Evolutionary conservation across 2,888 invertebrate species (phyloP).

Genomic region (Leucophenga montana): DNA sequence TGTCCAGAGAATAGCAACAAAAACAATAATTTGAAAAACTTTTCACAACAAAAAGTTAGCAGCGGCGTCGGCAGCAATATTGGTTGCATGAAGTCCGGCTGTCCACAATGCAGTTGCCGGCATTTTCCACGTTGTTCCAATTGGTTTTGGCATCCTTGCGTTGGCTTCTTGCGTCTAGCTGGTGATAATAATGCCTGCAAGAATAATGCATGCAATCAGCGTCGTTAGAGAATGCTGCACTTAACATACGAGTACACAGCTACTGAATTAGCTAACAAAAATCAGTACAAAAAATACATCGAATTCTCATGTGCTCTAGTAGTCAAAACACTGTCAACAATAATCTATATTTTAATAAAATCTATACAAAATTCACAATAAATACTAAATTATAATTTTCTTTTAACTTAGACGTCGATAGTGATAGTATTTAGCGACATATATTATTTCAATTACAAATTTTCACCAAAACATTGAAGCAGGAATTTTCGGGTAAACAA

Average conservation of each 20-base stretch:
- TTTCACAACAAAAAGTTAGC: not conserved
- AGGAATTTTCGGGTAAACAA: too few relatives aligned
- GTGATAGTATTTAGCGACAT: not conserved
- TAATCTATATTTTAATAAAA: not conserved
- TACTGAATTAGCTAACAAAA: not conserved
- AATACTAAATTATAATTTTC: not conserved
- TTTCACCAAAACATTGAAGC: not conserved
- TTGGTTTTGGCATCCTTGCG: slow-evolving; percentile 42
- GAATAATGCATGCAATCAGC: slow-evolving; percentile 6
- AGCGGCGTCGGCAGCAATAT: not conserved
- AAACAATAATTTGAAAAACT: not conserved
- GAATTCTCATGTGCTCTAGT: not conserved
- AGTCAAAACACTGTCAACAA: not conserved
- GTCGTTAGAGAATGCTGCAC: not conserved
- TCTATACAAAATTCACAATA: not conserved
- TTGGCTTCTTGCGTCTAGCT: slow-evolving; percentile 16
- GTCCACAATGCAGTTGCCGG: slow-evolving; percentile 39
- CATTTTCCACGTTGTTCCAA: slow-evolving; percentile 46
- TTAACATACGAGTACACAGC: not conserved
- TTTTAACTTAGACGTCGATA: not conserved
- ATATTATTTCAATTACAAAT: slow-evolving; percentile 18
- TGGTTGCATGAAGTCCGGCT: slow-evolving; percentile 31
- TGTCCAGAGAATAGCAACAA: slow-evolving; percentile 24
- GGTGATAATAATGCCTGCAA: slow-evolving; percentile 16
- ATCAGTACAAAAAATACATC: too few relatives aligned